Evolutionary conservation across 2,888 invertebrate species (phyloP).

Genomic region (Apantesis nais): DNA sequence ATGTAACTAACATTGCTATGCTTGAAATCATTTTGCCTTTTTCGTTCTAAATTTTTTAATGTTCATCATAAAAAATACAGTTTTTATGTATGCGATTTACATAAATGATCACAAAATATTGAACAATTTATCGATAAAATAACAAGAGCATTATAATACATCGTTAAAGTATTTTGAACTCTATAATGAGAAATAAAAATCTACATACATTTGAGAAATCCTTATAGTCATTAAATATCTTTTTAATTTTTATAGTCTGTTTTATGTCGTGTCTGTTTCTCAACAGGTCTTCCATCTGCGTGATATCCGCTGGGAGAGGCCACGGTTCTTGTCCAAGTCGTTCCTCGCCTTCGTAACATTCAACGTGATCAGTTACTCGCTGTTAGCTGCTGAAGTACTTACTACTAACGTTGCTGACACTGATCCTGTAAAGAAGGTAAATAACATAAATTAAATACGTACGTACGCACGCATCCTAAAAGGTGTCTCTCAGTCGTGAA

Average conservation of each 20-base stretch:
- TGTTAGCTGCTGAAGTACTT: slow-evolving; percentile 90
- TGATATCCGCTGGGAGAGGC: slow-evolving; percentile 94
- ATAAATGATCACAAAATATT: neutral
- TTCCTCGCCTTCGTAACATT: slow-evolving; percentile 95
- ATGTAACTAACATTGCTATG: too few species aligned
- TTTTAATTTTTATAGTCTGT: too few species aligned
- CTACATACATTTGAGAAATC: too few species aligned
- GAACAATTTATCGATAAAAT: neutral
- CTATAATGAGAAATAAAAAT: too few species aligned
- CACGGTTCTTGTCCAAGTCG: slow-evolving; percentile 96
- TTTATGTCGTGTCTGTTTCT: slow-evolving; percentile 31
- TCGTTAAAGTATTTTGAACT: neutral
- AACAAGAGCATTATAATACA: too few species aligned
- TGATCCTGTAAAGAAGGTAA: slow-evolving; percentile 83
- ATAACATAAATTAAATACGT: too few species aligned
- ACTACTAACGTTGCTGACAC: slow-evolving; percentile 84
- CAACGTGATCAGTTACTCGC: slow-evolving; percentile 94
- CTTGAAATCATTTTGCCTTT: too few species aligned
- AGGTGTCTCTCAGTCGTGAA: too few species aligned
- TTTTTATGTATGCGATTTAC: too few species aligned
- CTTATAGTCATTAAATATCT: too few species aligned
- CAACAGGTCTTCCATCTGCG: slow-evolving; percentile 95
- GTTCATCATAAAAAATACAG: neutral
- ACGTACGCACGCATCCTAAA: too few species aligned
- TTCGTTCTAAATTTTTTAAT: too few species aligned